phyloP scores from a whole-genome alignment of 2,888 invertebrate species.

The Anoncus sp. region DNA sequence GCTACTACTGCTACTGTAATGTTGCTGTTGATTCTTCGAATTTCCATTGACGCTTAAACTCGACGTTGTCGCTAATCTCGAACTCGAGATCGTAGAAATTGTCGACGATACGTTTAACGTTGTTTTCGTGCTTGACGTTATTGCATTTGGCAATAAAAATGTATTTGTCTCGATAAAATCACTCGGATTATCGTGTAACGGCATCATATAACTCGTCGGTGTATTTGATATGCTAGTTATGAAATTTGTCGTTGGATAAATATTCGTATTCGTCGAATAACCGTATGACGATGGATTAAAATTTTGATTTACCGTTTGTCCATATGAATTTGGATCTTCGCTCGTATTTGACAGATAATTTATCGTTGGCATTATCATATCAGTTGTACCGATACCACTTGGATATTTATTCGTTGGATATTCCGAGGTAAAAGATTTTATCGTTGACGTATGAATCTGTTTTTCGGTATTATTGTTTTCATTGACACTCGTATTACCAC shows the following conservation, averaged over 20 bases:
- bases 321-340: conserved; percentile 78
- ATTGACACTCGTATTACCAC: conserved; percentile 75
- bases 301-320: conserved; percentile 81
- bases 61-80: conserved; percentile 61
- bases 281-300: conserved; percentile 79
- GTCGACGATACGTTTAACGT: conserved; percentile 64
- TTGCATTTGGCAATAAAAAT: conserved; percentile 78
- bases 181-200: conserved; percentile 78
- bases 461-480: conserved; percentile 77
- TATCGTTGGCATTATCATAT: conserved; percentile 78
- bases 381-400: conserved; percentile 71
- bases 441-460: conserved; percentile 71
- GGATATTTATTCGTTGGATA: conserved; percentile 80
- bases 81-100: conserved; percentile 60
- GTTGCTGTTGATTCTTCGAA: conserved; percentile 72
- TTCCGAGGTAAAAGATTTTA: conserved; percentile 77
- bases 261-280: conserved; percentile 80
- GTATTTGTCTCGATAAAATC: conserved; percentile 80
- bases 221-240: conserved; percentile 81
- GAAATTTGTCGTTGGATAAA: conserved; percentile 80
- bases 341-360: conserved; percentile 79
- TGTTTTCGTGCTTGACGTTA: conserved; percentile 70
- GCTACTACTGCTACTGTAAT: conserved; percentile 69
- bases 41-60: conserved; percentile 62
- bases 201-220: conserved; percentile 81